Percentiles rank a stretch among this genome's conserved stretches.
phyloP scores from a whole-genome alignment of 1,140 invertebrate species.

The Leptinotarsa undecemlineata region DNA sequence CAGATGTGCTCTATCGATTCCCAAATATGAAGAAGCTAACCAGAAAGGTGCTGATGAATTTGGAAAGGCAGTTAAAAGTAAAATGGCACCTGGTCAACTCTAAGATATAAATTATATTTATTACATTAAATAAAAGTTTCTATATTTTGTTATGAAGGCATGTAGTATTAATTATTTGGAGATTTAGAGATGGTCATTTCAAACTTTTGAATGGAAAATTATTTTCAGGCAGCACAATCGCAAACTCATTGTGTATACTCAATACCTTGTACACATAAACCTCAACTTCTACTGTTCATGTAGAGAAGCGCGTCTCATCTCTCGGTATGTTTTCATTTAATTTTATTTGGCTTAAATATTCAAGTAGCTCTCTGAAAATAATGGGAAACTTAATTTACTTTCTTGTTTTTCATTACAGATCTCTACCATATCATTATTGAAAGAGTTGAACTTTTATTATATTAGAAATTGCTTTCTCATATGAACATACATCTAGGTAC shows the following conservation, averaged over 20 bases:
- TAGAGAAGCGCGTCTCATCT: conserved; percentile 12
- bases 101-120: background rate
- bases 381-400: conserved; percentile 39
- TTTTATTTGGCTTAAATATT: conserved; percentile 38
- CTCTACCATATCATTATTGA: no score
- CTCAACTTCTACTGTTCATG: background rate
- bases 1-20: conserved; percentile 59
- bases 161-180: no score
- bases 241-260: no score
- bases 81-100: conserved; percentile 56
- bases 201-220: no score
- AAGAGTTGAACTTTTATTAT: no score
- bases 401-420: conserved; percentile 31
- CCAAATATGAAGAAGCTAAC: conserved; percentile 59
- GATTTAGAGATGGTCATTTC: no score
- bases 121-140: background rate
- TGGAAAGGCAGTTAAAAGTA: conserved; percentile 60
- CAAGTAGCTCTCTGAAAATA: conserved; percentile 33
- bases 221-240: no score
- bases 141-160: background rate
- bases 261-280: no score
- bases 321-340: conserved; percentile 39
- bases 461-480: no score
- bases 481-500: no score
- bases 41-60: conserved; percentile 60